Evolutionary conservation across 2,888 invertebrate genomes (phyloP).

Genomic region (Agonopterix subpropinquella): DNA sequence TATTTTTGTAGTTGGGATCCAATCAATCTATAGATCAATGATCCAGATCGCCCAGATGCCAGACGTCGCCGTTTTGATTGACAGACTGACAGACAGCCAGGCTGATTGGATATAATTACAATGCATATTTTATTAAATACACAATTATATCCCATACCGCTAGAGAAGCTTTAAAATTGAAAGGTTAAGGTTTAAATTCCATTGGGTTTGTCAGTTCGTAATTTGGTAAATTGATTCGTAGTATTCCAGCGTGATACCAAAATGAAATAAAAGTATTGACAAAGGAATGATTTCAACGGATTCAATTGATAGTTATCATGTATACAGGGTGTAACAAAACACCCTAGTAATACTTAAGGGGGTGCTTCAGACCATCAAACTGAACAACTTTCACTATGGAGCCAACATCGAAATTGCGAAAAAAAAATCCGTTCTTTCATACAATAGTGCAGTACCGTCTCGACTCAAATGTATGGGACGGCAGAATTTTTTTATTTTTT

Average conservation of each 20-base stretch:
- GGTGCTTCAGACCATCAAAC: too few relatives aligned
- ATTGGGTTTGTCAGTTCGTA: neutral
- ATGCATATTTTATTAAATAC: slow-evolving; percentile 51
- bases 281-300: neutral
- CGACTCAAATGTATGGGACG: too few relatives aligned
- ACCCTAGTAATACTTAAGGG: too few relatives aligned
- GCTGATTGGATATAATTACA: slow-evolving; percentile 70
- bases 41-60: slow-evolving; percentile 31
- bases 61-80: slow-evolving; percentile 42
- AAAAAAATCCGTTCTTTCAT: too few relatives aligned
- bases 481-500: too few relatives aligned
- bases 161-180: slow-evolving; percentile 4
- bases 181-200: slow-evolving; percentile 8
- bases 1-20: slow-evolving; percentile 23
- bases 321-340: too few relatives aligned
- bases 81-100: slow-evolving; percentile 59
- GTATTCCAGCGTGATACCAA: slow-evolving; percentile 1
- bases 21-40: slow-evolving; percentile 39
- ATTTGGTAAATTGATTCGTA: neutral
- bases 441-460: too few relatives aligned
- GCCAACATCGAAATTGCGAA: too few relatives aligned
- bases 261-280: neutral
- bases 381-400: too few relatives aligned
- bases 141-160: neutral
- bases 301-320: neutral